Base-by-base conservation (phyloP, 2,888 invertebrate species). In the Melanchra persicariae region DNA sequence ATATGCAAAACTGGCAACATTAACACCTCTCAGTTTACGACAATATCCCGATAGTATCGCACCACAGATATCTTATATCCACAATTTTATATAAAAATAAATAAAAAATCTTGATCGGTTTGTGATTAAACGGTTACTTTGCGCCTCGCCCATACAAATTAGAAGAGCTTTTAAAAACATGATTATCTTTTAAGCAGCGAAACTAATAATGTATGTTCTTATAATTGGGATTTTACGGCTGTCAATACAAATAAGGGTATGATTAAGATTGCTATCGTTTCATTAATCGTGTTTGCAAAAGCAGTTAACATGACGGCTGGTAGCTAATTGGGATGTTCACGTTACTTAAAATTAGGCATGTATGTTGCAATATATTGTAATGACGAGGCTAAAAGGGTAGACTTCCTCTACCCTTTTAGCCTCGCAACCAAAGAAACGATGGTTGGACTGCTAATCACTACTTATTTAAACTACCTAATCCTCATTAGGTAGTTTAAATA, bases 1-100 rank as follows among this genome's bases (percentile, higher is more conserved):
- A 80, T 83, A 81, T 83, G 84, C 69, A 75, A 80, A 83, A 62
- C 43, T 70, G 61, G 55, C 45, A 58, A 70, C 74, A 70, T 81
- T 81, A 83, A 74, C 74, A 81, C 81, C 68, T 81, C 68, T 30
- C 34, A 37, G 59, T 68, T 66, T 79, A 83, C 67, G 67, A 65
- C 68, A 55, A 58, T 60, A 61, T 57, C 22, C 40, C 55, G 77
- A 70, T 67, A 77, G 49, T 54, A 57, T 69, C 78, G 57, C 54
- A 59, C 52, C 40, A 59, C 40, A 52, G 19, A 37, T 63, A 58
- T 24, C 70, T 55, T 65, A 54, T 49, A 59, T 40, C 47, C 43
- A 57, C 24, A 17, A 49, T 37, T 49, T n/a, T 57, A 47, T 17
- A 37, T 49, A 49, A 40, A 61, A 60, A 49, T 37, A 54, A 65